Conservation (phyloP, 2,888 invertebrate species). For the Ceraclea dissimilis region DNA sequence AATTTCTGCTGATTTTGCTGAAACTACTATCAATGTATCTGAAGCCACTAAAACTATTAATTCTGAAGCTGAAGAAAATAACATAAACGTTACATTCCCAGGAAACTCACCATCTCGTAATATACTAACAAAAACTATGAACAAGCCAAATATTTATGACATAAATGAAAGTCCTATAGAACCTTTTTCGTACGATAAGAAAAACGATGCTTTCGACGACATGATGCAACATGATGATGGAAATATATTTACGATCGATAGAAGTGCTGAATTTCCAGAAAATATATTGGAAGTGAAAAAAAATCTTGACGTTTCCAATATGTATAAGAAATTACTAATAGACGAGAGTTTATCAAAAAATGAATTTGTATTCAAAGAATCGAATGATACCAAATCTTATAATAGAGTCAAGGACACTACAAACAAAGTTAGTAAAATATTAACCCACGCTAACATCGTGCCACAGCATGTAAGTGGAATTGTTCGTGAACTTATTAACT, state of each 20-base stretch:
- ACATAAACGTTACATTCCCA: background rate
- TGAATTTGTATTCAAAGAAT: too few relatives aligned
- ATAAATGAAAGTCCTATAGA: slow-evolving; percentile 5
- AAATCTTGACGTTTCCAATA: too few relatives aligned
- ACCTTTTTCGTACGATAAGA: background rate
- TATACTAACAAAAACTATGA: background rate
- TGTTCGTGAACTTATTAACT: background rate
- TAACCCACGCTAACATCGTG: slow-evolving; percentile 10
- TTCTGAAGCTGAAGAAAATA: background rate
- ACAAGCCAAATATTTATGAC: background rate
- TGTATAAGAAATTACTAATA: too few relatives aligned
- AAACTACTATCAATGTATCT: background rate
- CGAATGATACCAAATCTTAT: too few relatives aligned
- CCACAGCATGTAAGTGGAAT: background rate
- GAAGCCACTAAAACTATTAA: background rate
- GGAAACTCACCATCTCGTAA: background rate
- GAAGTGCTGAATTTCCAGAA: background rate
- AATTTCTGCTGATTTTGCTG: background rate
- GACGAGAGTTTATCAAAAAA: too few relatives aligned
- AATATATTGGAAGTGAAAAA: slow-evolving; percentile 8
- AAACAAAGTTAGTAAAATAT: too few relatives aligned
- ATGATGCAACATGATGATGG: slow-evolving; percentile 22
- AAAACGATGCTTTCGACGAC: slow-evolving; percentile 7
- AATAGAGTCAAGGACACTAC: too few relatives aligned
- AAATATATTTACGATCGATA: slow-evolving; percentile 15